Evolutionary conservation across 1,140 invertebrate genomes (phyloP), one percentile per base, ranked within the genome.

Genomic region (Notospermus geniculatus): DNA sequence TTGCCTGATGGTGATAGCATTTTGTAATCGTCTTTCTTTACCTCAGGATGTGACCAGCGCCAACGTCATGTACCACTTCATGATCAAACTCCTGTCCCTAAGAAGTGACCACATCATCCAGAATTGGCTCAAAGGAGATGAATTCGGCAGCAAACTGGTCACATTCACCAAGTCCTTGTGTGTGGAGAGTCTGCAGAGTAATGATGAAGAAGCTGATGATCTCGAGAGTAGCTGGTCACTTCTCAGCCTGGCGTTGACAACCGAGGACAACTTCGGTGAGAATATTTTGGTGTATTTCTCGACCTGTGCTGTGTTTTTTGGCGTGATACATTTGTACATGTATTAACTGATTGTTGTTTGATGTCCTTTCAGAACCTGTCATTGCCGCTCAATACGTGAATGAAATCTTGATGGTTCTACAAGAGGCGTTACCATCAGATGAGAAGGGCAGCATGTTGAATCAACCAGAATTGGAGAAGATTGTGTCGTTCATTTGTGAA

Each of bases 401-500:
- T 25, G 53, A 64, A n/a, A 69, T 73, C 17, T 50, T 76, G 15
- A 50, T 46, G 23, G 57, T 41, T 13, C 55, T 74, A 11, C 64
- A 67, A 22, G 22, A 59, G 9, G 63, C 68, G 15, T 54, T 73
- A 28, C 25, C 54, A 7, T 55, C 56, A 11, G 43, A 71, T 27
- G 54, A 36, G 17, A 45, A 57, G n/a, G 59, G 57, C 41, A 54
- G 29, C n/a, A 39, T 53, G 9, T 60, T 55, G 15, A 55, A 65
- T 52, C 65, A 66, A 36, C 46, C 62, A 17, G 68, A 72, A 32
- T 30, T 64, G 5, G 70, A 36, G 32, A 36, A 36, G 32, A 36
- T 71, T n/a, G 57, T 77, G 2, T 64, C 60, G 36, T 77, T 77
- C 70, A 72, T 78, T 23, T 63, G 73, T 55, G 67, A 69, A 60